Evolutionary conservation across 1,140 invertebrate genomes (phyloP), one percentile per base, ranked within the genome.

Genomic region (Caenorhabditis tropicalis): DNA sequence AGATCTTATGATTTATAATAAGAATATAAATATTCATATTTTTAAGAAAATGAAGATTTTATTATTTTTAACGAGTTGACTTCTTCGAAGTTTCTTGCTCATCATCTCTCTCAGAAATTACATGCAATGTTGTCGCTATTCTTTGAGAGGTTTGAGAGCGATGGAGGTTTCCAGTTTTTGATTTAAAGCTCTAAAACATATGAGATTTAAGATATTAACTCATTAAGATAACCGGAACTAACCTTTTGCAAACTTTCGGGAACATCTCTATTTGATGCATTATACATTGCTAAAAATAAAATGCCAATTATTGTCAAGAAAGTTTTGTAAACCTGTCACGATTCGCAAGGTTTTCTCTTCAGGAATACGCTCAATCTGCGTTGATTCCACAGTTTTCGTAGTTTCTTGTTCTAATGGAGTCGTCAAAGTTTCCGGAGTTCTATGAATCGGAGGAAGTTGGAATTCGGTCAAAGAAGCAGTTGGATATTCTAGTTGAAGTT

Each of bases 341-440:
- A 74, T 74, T 46, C 65, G 16, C 3, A 74, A n/a, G 5, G 33
- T 74, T 43, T 74, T 74, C 29, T 74, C 65, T 2, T 74, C 65
- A 2, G 12, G 65, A 21, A n/a, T 43, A 10, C 36, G 29, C 36
- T 74, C 65, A 24, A 43, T 24, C 24, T 46, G 65, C 9, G 65
- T 81, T 15, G 48, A 51, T 81, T 81, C 74, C 21, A 29, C 19
- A 27, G 15, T 10, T 29, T 15, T 74, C 4, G 31, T 74, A 1
- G 16, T 82, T 58, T 43, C 81, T 12, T 51, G 10, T 39, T 39
- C 81, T 31, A 39, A 58, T 19, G 51, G 81, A 39, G 53, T 58
- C 12, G 7, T 81, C 65, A 65, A 46, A 36, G 16, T 87, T 87
- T 60, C 80, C 21, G 27, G 65, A 2, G 65, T 46, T 43, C n/a